A percentile compares a stretch with the other conserved stretches of the same genome.
Conservation (phyloP, 2,113 vertebrate genomes). For the Choloepus hoffmanni region DNA sequence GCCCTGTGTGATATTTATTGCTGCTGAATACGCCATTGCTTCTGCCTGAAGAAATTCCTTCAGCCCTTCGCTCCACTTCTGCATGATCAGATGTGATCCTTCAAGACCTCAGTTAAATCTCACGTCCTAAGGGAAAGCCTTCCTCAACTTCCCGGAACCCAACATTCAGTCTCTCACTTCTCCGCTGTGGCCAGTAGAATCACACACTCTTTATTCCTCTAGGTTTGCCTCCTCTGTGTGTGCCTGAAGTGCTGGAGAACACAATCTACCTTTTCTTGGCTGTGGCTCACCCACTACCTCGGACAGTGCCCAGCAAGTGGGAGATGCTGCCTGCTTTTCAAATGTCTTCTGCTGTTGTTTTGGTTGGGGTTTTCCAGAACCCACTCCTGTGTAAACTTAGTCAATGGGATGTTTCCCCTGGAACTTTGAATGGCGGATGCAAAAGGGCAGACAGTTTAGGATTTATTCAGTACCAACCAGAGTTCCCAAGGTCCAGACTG, state of each 20-base stretch:
- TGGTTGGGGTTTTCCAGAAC: neutral
- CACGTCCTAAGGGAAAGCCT: neutral
- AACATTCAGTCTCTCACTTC: neutral
- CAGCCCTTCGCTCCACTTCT: neutral
- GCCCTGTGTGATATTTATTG: neutral
- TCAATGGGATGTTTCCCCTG: neutral
- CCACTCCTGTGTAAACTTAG: neutral
- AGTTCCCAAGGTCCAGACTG: neutral
- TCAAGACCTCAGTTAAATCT: neutral
- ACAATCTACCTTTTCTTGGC: accelerated
- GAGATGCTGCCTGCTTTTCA: accelerated
- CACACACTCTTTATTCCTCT: neutral
- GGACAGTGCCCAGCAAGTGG: neutral
- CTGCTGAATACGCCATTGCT: neutral
- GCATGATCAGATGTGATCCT: accelerated
- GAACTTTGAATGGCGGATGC: neutral
- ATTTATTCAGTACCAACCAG: neutral
- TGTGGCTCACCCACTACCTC: too few relatives aligned
- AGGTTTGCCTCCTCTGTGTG: neutral
- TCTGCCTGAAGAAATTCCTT: neutral
- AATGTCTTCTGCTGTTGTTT: neutral
- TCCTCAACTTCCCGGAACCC: neutral
- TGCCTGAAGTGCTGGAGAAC: too few relatives aligned
- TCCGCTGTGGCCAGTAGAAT: too few relatives aligned
- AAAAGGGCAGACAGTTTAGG: neutral